Base-by-base conservation (phyloP, 2,797 vertebrate species). In the Anabacerthia variegaticeps region DNA sequence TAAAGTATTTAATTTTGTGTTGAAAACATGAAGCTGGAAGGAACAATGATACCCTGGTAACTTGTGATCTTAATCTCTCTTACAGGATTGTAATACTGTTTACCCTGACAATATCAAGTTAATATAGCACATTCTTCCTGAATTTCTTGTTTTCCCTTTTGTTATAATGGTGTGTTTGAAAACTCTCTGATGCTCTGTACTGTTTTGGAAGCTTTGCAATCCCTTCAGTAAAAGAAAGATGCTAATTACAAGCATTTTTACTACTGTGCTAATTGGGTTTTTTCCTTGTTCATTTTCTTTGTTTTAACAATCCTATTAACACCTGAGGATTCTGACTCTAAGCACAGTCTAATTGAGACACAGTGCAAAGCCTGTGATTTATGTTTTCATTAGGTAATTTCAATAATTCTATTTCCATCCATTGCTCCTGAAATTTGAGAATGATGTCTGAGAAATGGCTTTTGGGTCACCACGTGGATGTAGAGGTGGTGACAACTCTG, bases 21-120 rank as follows among this genome's bases (percentile, higher is more conserved):
- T 79, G 88, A 87, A 95, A 95, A 93, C 74, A 48, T 3, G 9
- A 83, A 92, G 85, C 83, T 96, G 88, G 59, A 79, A 94, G 93
- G 74, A 93, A 85, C 77, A 93, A 68, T 91, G 86, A 85, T 94
- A 52, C 92, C 95, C 89, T 95, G 93, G 89, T 86, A 95, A 94
- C 88, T 92, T 67, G 52, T 89, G 74, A 84, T 93, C 71, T 66
- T 86, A 87, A 85, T 95, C 88, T 95, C 92, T 69, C 41, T 80
- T 86, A 82, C 30, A 76, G 82, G 83, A 80, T 49, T 90, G 80
- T 69, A 61, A 67, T 85, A 67, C 90, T 93, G 74, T 94, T 95
- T 96, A 91, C 83, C 59, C 48, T 92, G 85, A 71, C 71, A 62
- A 62, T 87, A 91, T 77, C 77, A 90, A 87, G 80, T 87, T 93